Percentiles rank a stretch among this genome's conserved stretches.
Evolutionary conservation across 1,140 invertebrate species (phyloP).

Genomic region (Leptinotarsa lineolata): DNA sequence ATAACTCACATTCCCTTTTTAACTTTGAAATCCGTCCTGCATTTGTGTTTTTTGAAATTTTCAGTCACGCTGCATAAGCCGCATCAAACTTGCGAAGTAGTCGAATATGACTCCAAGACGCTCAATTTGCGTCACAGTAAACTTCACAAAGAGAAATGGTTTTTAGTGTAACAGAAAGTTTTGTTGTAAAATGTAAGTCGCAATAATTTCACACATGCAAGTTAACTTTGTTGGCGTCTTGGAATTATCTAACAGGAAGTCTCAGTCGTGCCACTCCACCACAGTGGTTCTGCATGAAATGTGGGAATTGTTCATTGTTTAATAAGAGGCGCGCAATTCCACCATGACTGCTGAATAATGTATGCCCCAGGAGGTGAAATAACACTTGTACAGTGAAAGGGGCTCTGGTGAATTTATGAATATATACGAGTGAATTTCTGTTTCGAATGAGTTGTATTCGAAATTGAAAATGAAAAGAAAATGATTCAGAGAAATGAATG

Average conservation of each 20-base stretch:
- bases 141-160: conserved; percentile 5
- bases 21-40: background rate
- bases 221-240: background rate
- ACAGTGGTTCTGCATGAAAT: conserved; percentile 18
- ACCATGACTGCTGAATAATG: background rate
- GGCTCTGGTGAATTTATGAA: background rate
- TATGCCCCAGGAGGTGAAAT: background rate
- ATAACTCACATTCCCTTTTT: conserved; percentile 9
- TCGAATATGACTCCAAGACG: background rate
- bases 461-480: no score
- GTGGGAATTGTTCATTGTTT: conserved; percentile 24
- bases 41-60: background rate
- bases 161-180: background rate
- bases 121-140: background rate
- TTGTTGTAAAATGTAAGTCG: background rate
- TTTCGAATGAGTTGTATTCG: no score
- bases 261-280: background rate
- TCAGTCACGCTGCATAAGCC: background rate
- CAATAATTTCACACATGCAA: conserved; percentile 6
- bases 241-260: background rate
- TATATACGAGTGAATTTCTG: no score
- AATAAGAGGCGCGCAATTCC: background rate
- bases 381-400: background rate
- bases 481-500: no score
- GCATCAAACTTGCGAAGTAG: background rate